These are phyloP conservation scores for Scylla paramamosain DNA, from an alignment of 1,140 invertebrate species.

Conservation along the genomic window DNA sequence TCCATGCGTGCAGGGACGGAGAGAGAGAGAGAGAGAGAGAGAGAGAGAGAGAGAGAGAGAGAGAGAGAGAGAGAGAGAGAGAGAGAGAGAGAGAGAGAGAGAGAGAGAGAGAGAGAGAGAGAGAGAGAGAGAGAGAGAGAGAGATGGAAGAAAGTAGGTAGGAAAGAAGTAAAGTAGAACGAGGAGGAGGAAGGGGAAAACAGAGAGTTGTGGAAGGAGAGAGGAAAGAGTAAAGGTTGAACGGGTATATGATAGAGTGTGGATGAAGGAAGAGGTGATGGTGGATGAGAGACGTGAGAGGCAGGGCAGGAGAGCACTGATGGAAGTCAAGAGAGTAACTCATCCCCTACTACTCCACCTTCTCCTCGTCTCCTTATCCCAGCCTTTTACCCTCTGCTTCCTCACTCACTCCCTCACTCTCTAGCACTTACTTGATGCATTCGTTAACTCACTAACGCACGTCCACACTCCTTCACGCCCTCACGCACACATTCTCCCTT, in stretches of 20 bases:
- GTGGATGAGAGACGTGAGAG: no score
- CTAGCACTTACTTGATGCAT: not conserved
- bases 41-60: not conserved
- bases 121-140: not conserved
- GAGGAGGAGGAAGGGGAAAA: not conserved
- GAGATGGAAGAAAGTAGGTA: not conserved
- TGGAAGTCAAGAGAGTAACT: not conserved
- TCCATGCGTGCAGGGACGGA: not conserved
- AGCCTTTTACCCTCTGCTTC: not conserved
- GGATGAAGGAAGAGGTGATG: no score
- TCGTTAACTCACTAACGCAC: not conserved
- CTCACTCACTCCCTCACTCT: not conserved
- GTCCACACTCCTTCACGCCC: not conserved
- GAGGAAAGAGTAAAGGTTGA: not conserved
- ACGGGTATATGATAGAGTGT: no score
- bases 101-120: not conserved
- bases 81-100: not conserved
- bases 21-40: not conserved
- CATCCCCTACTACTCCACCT: not conserved
- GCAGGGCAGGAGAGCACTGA: not conserved
- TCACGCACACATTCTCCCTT: not conserved
- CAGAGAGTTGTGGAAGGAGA: not conserved
- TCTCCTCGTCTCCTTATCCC: not conserved
- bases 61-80: not conserved
- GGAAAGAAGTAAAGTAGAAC: not conserved